Evolutionary conservation across 1,140 invertebrate genomes (phyloP).

Genomic region (Drosophila rhopaloa): DNA sequence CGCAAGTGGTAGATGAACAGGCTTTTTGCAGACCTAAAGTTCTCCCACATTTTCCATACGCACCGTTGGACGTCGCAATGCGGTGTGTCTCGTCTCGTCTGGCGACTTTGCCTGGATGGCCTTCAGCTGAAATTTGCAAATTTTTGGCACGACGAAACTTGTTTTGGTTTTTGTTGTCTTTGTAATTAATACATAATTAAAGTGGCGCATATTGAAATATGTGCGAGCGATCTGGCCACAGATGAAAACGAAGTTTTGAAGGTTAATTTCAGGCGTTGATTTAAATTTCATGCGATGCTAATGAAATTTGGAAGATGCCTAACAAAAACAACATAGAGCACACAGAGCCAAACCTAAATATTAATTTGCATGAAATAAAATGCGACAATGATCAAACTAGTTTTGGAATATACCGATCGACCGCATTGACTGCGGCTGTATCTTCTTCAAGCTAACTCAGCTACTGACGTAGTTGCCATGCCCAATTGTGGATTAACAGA

Average conservation of each 20-base stretch:
- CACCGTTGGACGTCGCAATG: conserved; percentile 25
- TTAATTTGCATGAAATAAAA: conserved; percentile 45
- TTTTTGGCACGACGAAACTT: conserved; percentile 53
- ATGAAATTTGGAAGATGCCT: conserved; percentile 57
- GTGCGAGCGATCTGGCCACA: conserved; percentile 42
- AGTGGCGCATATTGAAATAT: conserved; percentile 60
- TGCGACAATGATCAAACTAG: conserved; percentile 50
- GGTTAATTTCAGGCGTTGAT: conserved; percentile 59
- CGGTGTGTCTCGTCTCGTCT: conserved; percentile 25
- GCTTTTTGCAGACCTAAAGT: background rate
- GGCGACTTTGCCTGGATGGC: conserved; percentile 35
- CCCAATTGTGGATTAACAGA: conserved; percentile 32
- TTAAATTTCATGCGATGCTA: conserved; percentile 62
- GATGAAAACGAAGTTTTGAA: conserved; percentile 56
- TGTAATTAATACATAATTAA: conserved; percentile 63
- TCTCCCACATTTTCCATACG: conserved; percentile 23
- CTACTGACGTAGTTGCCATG: conserved; percentile 46
- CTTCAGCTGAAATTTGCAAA: conserved; percentile 49
- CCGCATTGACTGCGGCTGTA: conserved; percentile 15
- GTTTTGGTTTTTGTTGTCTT: conserved; percentile 53
- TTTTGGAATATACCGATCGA: conserved; percentile 31
- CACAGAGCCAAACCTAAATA: conserved; percentile 7
- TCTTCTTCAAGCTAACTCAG: conserved; percentile 5
- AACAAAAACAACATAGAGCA: conserved; percentile 21
- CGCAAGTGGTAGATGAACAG: conserved; percentile 23